phyloP scores from a whole-genome alignment of 2,797 vertebrate genomes.

The Enteromius paludinosus region DNA sequence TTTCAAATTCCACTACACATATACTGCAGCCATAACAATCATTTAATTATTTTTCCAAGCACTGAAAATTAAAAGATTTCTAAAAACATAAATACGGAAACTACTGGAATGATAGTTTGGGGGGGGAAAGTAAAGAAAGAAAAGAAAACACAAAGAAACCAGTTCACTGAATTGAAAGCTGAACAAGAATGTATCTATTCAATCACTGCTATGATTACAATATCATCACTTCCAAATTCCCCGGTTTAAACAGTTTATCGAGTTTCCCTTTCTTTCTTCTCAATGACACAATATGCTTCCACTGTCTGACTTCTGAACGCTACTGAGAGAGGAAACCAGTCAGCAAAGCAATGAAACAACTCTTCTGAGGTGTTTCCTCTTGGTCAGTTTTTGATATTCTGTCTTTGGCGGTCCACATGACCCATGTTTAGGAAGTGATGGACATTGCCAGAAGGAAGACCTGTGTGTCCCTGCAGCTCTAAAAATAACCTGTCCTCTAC shows the following conservation, averaged over 20 bases:
- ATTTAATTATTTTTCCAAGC: background rate
- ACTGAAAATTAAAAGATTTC: background rate
- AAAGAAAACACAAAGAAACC: background rate
- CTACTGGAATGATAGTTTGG: background rate
- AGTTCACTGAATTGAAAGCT: background rate
- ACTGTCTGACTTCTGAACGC: background rate
- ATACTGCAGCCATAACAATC: background rate
- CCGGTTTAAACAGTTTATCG: slow-evolving; percentile 39
- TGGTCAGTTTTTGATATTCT: slow-evolving; percentile 19
- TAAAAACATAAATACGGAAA: slow-evolving; percentile 7
- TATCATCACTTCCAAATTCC: slow-evolving; percentile 45
- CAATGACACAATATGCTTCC: background rate
- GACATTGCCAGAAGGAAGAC: slow-evolving; percentile 37
- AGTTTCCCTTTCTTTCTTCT: slow-evolving; percentile 38
- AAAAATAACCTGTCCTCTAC: slow-evolving; percentile 40
- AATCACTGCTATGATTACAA: background rate
- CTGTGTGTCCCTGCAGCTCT: slow-evolving; percentile 35
- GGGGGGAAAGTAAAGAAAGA: background rate
- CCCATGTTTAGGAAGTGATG: slow-evolving; percentile 45
- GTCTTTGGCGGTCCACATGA: slow-evolving; percentile 12
- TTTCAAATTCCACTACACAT: background rate
- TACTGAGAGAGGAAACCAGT: slow-evolving; percentile 58
- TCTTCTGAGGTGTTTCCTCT: background rate
- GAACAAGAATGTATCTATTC: background rate
- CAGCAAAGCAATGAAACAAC: slow-evolving; percentile 48